Base-by-base conservation (phyloP, 2,888 invertebrate genomes). In the Physocephala rufipes region DNA sequence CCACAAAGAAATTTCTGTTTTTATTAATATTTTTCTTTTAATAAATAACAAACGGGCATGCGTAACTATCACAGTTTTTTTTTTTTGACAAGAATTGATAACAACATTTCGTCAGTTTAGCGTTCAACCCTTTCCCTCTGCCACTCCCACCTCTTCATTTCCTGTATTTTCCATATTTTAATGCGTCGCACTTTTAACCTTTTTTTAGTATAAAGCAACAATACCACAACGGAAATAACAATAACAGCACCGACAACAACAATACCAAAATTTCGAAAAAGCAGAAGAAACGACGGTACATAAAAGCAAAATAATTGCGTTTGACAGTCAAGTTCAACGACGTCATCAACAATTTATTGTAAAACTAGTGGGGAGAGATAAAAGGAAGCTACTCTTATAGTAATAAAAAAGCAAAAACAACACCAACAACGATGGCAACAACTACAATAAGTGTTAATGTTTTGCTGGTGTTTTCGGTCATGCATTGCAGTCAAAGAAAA, bases 241-340 rank as follows among this genome's bases (percentile, higher is more conserved):
- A 16, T 9, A 51, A 53, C n/a, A 53, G 12, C 19, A 12, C 21
- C 12, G 9, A 21, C 53, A 53, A 53, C 53, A 53, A 53, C 53
- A 53, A 3, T 5, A 49, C 7, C 7, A 49, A 49, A 49, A 49
- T 12, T 49, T n/a, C 12, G 2, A 19, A 49, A 7, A 49, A 15
- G 49, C 19, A 19, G 49, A 49, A 49, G 19, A 7, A 49, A 49
- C 15, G n/a, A n/a, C 49, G 16, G 2, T 15, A 45, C 15, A n/a
- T 43, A 43, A 63, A 45, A 47, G 7, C 21, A 1, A 9, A n/a
- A n/a, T n/a, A n/a, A 2, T 45, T 47, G 13, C 9, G 21, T 68
- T 68, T 68, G 68, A 16, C 68, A 55, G 61, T 68, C 68, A 68
- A 68, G 68, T 68, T 68, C 68, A 68, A 68, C 68, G 68, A 51